These are phyloP conservation scores for Datnioides undecimradiatus DNA, from an alignment of 2,113 vertebrate species.

Conservation along the genomic window DNA sequence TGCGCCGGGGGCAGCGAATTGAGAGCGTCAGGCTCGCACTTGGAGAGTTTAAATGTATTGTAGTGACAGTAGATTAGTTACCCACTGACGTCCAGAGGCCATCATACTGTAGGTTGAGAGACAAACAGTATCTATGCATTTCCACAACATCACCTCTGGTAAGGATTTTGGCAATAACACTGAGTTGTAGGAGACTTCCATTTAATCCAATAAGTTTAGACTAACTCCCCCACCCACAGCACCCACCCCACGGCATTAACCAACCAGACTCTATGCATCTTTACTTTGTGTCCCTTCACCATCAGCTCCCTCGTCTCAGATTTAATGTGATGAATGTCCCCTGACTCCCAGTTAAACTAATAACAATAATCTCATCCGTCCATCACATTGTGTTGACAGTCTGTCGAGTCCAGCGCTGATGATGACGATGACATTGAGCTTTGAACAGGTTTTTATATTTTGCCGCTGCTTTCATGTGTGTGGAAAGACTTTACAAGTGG, in stretches of 20 bases:
- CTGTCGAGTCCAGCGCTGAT: background rate
- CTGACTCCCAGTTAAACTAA: slow-evolving; percentile 1
- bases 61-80: background rate
- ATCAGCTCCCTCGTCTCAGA: background rate
- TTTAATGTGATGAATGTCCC: slow-evolving; percentile 12
- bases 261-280: slow-evolving; percentile 48
- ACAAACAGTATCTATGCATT: slow-evolving; percentile 83
- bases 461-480: slow-evolving; percentile 16
- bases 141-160: slow-evolving; percentile 64
- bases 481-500: slow-evolving; percentile 1
- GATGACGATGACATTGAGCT: background rate
- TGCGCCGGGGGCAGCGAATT: background rate
- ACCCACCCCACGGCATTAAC: slow-evolving; percentile 1
- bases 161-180: slow-evolving; percentile 82
- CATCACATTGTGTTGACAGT: background rate
- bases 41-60: background rate
- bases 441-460: slow-evolving; percentile 18
- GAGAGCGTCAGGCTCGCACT: background rate
- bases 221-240: background rate
- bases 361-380: background rate
- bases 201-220: slow-evolving; percentile 20
- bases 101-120: slow-evolving; percentile 34
- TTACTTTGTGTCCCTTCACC: slow-evolving; percentile 18
- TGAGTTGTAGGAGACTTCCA: slow-evolving; percentile 41
- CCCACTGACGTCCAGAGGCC: slow-evolving; percentile 19